Percentiles rank a stretch among this genome's conserved stretches.
Evolutionary conservation across 2,888 invertebrate species (phyloP).

Genomic region (Athalia rosae): DNA sequence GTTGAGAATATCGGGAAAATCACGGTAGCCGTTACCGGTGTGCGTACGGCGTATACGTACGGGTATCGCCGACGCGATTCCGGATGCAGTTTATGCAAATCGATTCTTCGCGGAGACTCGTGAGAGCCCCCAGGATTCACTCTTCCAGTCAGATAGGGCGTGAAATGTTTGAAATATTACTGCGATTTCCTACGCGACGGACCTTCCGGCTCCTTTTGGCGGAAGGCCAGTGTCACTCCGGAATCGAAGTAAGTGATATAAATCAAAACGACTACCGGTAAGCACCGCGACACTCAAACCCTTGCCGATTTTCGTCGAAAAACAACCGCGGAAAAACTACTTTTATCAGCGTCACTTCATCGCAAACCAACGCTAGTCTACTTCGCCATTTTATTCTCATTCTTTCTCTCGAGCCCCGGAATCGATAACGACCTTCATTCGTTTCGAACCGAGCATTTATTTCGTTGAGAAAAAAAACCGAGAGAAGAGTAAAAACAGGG

Average conservation of each 20-base stretch:
- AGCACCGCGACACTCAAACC: background rate
- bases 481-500: too few relatives aligned
- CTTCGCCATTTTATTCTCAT: too few relatives aligned
- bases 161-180: conserved; percentile 58
- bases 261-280: conserved; percentile 30
- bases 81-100: conserved; percentile 8
- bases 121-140: background rate
- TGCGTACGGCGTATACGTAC: background rate
- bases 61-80: background rate
- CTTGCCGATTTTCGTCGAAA: background rate
- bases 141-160: conserved; percentile 9
- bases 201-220: conserved; percentile 59
- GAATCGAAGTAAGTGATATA: conserved; percentile 10
- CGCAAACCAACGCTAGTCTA: too few relatives aligned
- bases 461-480: too few relatives aligned
- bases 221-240: background rate
- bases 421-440: too few relatives aligned
- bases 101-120: background rate
- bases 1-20: background rate
- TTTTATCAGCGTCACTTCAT: conserved; percentile 6
- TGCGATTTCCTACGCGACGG: conserved; percentile 65
- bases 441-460: too few relatives aligned
- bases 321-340: background rate
- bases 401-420: too few relatives aligned
- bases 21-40: background rate